Conservation (phyloP, 1,140 invertebrate genomes). For the Cydia strobilella region DNA sequence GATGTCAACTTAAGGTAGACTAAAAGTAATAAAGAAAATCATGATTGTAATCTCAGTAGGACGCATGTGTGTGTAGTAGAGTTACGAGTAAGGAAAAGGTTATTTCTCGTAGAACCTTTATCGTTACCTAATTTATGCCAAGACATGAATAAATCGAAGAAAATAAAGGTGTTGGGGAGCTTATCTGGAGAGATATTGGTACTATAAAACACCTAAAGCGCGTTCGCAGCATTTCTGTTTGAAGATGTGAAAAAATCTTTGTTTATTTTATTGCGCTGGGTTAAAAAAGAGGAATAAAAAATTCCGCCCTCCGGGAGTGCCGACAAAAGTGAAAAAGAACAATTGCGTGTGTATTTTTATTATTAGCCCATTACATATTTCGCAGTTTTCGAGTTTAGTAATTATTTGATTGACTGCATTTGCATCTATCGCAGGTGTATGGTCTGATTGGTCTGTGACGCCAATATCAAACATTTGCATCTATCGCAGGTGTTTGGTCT, state of each 20-base stretch:
- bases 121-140: conserved; percentile 61
- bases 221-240: conserved; percentile 43
- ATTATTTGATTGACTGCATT: too few species aligned
- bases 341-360: too few species aligned
- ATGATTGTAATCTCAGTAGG: not conserved
- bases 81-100: conserved; percentile 10
- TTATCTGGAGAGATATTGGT: conserved; percentile 66
- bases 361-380: too few species aligned
- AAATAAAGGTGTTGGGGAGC: conserved; percentile 58
- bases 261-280: conserved; percentile 36
- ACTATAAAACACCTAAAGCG: conserved; percentile 60
- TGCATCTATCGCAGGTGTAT: too few species aligned
- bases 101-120: conserved; percentile 36
- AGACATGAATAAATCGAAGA: conserved; percentile 74
- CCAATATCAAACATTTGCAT: too few species aligned
- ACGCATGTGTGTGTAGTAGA: not conserved
- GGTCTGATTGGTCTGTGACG: too few species aligned
- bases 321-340: too few species aligned
- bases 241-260: conserved; percentile 49
- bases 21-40: not conserved
- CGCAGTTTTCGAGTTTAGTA: too few species aligned
- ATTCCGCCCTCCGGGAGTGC: too few species aligned
- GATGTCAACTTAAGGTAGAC: not conserved
- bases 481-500: too few species aligned
- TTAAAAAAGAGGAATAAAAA: not conserved